Percentiles rank a stretch among this genome's conserved stretches.
phyloP scores from a whole-genome alignment of 1,140 invertebrate genomes.

The Ridgeia piscesae region DNA sequence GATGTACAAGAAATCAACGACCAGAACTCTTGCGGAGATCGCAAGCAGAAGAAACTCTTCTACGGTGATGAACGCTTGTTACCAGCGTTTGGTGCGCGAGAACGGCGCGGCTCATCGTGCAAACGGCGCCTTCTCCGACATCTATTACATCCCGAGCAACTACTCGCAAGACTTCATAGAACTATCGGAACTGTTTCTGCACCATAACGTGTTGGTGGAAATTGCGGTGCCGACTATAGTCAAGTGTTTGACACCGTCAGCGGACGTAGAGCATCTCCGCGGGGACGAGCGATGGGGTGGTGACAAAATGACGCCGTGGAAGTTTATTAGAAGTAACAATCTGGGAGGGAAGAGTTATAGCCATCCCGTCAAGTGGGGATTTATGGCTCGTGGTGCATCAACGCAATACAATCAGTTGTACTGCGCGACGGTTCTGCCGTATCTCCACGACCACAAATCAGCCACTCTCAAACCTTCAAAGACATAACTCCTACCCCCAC shows the following conservation, averaged over 20 bases:
- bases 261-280: background rate
- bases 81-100: background rate
- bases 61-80: slow-evolving; percentile 3
- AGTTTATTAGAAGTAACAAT: too few species aligned
- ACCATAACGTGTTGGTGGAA: slow-evolving; percentile 22
- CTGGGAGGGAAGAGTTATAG: too few species aligned
- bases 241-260: background rate
- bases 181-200: slow-evolving; percentile 18
- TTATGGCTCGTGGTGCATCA: too few species aligned
- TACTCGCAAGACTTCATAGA: slow-evolving; percentile 16
- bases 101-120: slow-evolving; percentile 15
- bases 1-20: background rate
- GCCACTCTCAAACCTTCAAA: too few species aligned
- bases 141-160: slow-evolving; percentile 25
- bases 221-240: slow-evolving; percentile 28
- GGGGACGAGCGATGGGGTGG: background rate
- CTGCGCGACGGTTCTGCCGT: too few species aligned
- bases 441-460: too few species aligned
- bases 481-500: too few species aligned
- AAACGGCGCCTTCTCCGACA: slow-evolving; percentile 23
- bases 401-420: too few species aligned
- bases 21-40: background rate
- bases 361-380: too few species aligned
- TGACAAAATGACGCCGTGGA: too few species aligned
- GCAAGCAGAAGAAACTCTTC: background rate